Base-by-base conservation (phyloP, 1,140 invertebrate genomes). In the Ostrea denselamellosa region DNA sequence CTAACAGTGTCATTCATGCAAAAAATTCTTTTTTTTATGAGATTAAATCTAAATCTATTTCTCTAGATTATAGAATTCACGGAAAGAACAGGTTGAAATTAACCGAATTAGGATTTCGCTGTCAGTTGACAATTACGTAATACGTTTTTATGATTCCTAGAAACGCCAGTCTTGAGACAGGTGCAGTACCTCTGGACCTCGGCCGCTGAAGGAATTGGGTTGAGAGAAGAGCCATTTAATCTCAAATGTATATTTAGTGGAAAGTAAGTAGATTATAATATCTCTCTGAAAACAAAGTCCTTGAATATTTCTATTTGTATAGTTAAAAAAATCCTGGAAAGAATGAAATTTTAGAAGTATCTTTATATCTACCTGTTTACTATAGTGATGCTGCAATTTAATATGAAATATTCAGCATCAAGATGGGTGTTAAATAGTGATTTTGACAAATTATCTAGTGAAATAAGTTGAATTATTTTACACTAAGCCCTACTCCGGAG, bases 191-290 rank as follows among this genome's bases (percentile, higher is more conserved):
- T 93, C 22, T 93, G 93, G 93, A 90, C 91, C 14, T 92, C 92
- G 12, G 92, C 93, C 2, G 89, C 90, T 83, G 92, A 93, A 83
- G 88, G 92, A 52, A 91, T 92, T 86, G 92, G 92, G 52, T 84
- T 92, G 0, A 58, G 65, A 22, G 92, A 91, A 9, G 58, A 90
- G n/a, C 86, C 85, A 17, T 90, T 93, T 34, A 90, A 83, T 22
- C 85, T 93, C 28, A 94, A 94, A 54, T 94, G 93, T 86, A 93
- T 94, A 25, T 94, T 93, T 87, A 86, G 90, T 85, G 93, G 93
- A 87, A 93, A 93, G 93, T 94, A 91, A 90, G 93, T 92, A 17
- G 19, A 77, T 5, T 4, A 77, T 17, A 8, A 12, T 77, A 2
- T 34, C 9, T 34, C 14, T 28, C n/a, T 62, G 17, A 62, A 17